Conservation (phyloP, 2,888 invertebrate species). For the Microctonus aethiopoides region DNA sequence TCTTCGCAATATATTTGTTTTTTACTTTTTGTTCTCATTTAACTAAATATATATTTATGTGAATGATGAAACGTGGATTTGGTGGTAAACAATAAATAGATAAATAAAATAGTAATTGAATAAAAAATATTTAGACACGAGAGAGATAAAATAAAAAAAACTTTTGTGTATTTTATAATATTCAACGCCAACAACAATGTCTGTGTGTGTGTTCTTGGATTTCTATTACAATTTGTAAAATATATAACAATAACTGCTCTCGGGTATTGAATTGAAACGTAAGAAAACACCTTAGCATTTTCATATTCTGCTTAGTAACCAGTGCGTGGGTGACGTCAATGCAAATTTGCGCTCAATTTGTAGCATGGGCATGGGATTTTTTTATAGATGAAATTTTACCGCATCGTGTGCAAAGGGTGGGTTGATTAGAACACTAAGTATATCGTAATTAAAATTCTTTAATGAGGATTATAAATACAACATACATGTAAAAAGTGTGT, state of each 20-base stretch:
- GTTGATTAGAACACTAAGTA: slow-evolving; percentile 39
- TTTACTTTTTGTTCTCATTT: too few relatives aligned
- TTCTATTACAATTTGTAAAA: background rate
- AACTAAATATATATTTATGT: too few relatives aligned
- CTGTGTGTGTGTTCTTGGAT: too few relatives aligned
- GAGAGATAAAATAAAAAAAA: background rate
- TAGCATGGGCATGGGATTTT: slow-evolving; percentile 60
- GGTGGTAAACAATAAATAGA: too few relatives aligned
- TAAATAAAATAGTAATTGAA: background rate
- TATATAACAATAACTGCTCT: background rate
- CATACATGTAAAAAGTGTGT: too few relatives aligned
- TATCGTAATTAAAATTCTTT: background rate
- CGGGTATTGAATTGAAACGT: background rate
- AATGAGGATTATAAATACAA: background rate
- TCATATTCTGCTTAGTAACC: background rate
- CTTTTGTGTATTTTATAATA: background rate
- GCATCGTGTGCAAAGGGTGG: slow-evolving; percentile 59
- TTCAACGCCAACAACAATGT: background rate
- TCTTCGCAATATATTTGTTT: too few relatives aligned
- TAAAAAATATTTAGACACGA: background rate
- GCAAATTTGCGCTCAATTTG: slow-evolving; percentile 59
- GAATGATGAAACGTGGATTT: background rate
- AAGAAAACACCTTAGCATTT: background rate
- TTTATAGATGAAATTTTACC: slow-evolving; percentile 51
- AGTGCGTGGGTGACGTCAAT: slow-evolving; percentile 52